Evolutionary conservation across 2,797 vertebrate species (phyloP).

Genomic region (Sebastes miniatus): DNA sequence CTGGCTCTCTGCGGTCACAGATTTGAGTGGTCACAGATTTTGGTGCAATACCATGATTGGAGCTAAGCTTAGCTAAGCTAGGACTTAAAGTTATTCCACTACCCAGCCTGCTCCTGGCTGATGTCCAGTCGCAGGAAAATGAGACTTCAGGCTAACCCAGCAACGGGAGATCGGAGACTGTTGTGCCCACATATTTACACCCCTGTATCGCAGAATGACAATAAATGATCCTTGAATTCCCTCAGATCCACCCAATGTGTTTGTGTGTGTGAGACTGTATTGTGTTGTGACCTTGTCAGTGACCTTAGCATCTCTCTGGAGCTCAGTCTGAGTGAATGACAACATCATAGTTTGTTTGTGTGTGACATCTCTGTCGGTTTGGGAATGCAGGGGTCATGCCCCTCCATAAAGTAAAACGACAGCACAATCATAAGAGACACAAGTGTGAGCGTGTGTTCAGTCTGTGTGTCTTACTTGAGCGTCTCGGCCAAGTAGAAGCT

Average conservation of each 20-base stretch:
- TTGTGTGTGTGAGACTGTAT: background rate
- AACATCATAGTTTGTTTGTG: background rate
- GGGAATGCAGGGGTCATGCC: background rate
- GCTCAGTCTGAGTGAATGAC: conserved; percentile 11
- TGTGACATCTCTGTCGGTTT: conserved; percentile 10
- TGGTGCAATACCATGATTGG: rapidly evolving
- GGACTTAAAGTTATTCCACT: rapidly evolving
- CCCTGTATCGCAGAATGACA: background rate
- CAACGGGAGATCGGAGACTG: too few species aligned
- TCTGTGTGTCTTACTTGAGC: conserved; percentile 88
- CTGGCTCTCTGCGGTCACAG: too few species aligned
- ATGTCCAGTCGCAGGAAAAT: too few species aligned
- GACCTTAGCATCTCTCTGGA: background rate
- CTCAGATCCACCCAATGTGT: background rate
- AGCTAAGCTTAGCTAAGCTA: too few species aligned
- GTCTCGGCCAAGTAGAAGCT: conserved; percentile 98
- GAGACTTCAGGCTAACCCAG: too few species aligned
- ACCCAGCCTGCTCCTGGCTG: too few species aligned
- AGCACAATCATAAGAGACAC: conserved; percentile 3
- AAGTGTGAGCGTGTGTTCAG: background rate
- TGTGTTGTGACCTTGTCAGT: background rate
- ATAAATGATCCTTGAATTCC: background rate
- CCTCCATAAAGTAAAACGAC: conserved; percentile 23
- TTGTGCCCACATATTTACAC: too few species aligned
- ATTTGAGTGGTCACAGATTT: too few species aligned